Conservation (phyloP, 1,140 invertebrate genomes). For the Geopemphigus sp. region DNA sequence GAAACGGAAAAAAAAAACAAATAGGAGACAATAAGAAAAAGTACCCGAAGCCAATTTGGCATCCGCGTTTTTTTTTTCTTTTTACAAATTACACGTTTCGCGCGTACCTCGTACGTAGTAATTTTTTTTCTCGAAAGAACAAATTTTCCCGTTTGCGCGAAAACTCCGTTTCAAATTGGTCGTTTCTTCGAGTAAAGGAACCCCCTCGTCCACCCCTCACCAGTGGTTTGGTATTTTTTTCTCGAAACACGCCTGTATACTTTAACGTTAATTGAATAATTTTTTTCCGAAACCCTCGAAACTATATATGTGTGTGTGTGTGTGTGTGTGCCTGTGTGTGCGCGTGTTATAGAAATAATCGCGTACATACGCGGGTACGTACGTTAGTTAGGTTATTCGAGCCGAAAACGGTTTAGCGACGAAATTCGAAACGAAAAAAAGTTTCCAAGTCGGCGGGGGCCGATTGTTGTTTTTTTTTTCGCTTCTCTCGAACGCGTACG, state of each 20-base stretch:
- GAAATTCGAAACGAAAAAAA: neutral
- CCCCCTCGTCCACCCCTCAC: no score
- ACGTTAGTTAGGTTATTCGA: neutral
- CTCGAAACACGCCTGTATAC: no score
- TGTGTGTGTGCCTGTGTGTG: no score
- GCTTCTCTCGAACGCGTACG: neutral
- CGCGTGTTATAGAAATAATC: no score
- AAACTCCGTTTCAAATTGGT: no score
- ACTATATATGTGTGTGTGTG: no score
- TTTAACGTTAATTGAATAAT: neutral
- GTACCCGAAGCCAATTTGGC: neutral
- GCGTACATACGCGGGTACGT: neutral
- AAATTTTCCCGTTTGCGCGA: no score
- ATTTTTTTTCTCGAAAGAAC: no score
- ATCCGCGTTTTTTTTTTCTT: neutral
- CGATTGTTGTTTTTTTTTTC: no score
- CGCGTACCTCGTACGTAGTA: no score
- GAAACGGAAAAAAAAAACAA: neutral
- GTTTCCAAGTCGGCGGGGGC: neutral
- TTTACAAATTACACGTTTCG: constrained; percentile 1
- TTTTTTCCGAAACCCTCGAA: neutral
- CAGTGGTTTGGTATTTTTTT: neutral
- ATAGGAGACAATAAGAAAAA: no score
- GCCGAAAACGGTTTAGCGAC: neutral
- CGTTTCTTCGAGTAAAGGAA: no score